These are phyloP conservation scores for Semaprochilodus insignis DNA, from an alignment of 2,797 vertebrate species.

Conservation along the genomic window DNA sequence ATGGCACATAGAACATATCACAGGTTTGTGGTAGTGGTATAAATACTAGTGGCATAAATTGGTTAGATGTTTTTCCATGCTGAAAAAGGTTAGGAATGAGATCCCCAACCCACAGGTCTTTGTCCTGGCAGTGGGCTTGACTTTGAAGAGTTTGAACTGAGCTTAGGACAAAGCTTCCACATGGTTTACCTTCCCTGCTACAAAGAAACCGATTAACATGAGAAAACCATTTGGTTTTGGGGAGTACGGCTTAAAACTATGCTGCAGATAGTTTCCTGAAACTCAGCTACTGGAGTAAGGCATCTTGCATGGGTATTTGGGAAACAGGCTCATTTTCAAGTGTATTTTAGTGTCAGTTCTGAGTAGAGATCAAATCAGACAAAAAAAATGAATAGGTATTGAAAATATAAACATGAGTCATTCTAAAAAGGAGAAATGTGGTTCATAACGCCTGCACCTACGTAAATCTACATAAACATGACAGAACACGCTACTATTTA, in stretches of 20 bases:
- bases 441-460: background rate
- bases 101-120: constrained; percentile 35
- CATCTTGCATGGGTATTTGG: constrained; percentile 42
- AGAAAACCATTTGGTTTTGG: constrained; percentile 52
- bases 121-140: constrained; percentile 56
- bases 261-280: constrained; percentile 30
- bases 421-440: background rate
- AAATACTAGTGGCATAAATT: background rate
- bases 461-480: constrained; percentile 40
- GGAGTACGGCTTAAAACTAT: constrained; percentile 39
- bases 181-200: constrained; percentile 48
- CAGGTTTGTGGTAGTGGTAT: constrained; percentile 13
- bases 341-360: background rate
- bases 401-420: constrained; percentile 18
- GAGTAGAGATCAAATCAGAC: background rate
- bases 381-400: background rate
- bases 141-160: constrained; percentile 56
- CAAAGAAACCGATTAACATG: constrained; percentile 61
- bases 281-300: background rate
- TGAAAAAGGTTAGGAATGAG: constrained; percentile 32
- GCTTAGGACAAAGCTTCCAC: constrained; percentile 57
- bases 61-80: constrained; percentile 16
- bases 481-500: constrained; percentile 55
- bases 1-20: background rate
- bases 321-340: background rate